phyloP scores from a whole-genome alignment of 2,797 vertebrate genomes.

The Bradypus variegatus region DNA sequence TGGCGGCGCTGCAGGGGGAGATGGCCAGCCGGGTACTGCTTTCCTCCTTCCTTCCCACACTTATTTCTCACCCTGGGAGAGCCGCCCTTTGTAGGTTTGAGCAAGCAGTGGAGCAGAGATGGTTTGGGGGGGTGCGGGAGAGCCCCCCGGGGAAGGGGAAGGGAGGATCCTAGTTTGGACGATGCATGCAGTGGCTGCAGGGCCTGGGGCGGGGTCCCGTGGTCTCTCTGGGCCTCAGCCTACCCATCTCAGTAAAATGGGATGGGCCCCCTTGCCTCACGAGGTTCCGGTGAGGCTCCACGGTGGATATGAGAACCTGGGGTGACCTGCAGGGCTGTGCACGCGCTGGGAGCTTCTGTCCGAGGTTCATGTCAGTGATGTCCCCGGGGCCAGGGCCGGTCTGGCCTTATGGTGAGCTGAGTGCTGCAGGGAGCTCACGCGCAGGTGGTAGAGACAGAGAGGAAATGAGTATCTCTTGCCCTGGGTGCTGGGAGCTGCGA shows the following conservation, averaged over 20 bases:
- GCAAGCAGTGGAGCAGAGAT: accelerated
- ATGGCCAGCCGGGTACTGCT: constrained; percentile 68
- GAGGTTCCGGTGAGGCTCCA: neutral
- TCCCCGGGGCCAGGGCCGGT: neutral
- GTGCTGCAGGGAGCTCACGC: neutral
- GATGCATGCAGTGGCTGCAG: accelerated
- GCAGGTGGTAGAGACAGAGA: neutral
- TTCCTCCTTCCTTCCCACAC: neutral
- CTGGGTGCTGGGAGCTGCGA: accelerated
- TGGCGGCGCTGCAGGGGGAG: constrained; percentile 71
- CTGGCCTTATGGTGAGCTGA: neutral
- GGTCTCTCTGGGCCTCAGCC: neutral
- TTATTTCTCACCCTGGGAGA: neutral
- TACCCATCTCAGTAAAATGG: neutral
- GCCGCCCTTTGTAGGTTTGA: accelerated
- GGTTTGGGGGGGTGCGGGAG: accelerated
- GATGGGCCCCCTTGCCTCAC: neutral
- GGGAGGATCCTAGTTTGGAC: too few species aligned
- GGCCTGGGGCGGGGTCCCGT: accelerated
- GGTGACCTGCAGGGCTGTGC: neutral
- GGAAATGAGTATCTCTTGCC: neutral
- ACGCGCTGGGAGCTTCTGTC: neutral
- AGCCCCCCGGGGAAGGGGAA: too few species aligned
- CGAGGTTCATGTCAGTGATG: neutral
- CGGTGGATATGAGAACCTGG: too few species aligned